Evolutionary conservation across 2,888 invertebrate genomes (phyloP), one percentile per base, ranked within the genome.

Genomic region (Lithophane ornitopus): DNA sequence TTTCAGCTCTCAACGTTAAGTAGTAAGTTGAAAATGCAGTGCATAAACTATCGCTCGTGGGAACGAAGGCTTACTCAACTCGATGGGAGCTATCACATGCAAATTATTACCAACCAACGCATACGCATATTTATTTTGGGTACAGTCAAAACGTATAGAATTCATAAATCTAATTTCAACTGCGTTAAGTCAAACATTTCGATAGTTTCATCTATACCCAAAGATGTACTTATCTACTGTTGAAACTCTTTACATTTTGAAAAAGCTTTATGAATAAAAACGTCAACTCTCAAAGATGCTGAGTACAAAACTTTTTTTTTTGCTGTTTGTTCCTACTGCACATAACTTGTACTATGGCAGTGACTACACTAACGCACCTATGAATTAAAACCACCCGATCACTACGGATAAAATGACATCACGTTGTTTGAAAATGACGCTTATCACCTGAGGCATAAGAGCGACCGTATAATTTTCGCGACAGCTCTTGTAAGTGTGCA

Each of bases 281-380:
- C 22, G 19, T 2, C 2, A 19, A 26, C 6, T 59, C 0, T 8
- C 16, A n/a, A 49, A 59, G 2, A 58, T 0, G 11, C 2, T 58
- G 19, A 8, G 6, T 22, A 8, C 7, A 59, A 28, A 49, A 0
- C 7, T 0, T 16, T 12, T 1, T 0, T 4, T n/a, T 54, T 0
- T 9, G 0, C 4, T 0, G 12, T 26, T 0, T 58, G 14, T 9
- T 49, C 2, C 67, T 88, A 65, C 87, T 84, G 76, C 8, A 41
- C 2, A 1, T 79, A 22, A 69, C 34, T 69, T 87, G 52, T 54
- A 41, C 11, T 46, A 8, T 62, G 79, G 63, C 85, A 81, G 69
- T 86, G 71, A 72, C 76, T 82, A 83, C 82, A 82, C 81, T 73
- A 86, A 88, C 87, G 82, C 86, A 90, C 88, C 86, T 87, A 87